These are phyloP conservation scores for Cheilosia grossa DNA, from an alignment of 2,888 invertebrate species.

Conservation along the genomic window DNA sequence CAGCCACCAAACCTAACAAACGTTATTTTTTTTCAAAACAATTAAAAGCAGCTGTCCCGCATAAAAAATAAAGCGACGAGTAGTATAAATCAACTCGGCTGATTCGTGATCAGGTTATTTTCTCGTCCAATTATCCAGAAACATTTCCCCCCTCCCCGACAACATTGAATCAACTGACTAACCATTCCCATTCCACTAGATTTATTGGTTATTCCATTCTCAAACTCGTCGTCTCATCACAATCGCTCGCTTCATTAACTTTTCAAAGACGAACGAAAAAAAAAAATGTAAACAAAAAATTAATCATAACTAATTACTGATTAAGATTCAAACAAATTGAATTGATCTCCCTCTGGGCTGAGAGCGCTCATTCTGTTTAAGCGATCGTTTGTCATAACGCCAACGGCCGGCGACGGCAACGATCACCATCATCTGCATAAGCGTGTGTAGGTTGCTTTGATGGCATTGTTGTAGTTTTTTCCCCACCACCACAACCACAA, in stretches of 20 bases:
- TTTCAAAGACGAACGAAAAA: slow-evolving; percentile 37
- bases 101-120: no score
- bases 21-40: no score
- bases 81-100: no score
- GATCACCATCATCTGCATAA: slow-evolving; percentile 15
- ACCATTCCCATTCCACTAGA: neutral
- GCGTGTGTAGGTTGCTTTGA: slow-evolving; percentile 30
- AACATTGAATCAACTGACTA: neutral
- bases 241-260: slow-evolving; percentile 25
- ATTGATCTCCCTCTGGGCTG: slow-evolving; percentile 32
- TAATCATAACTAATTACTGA: slow-evolving; percentile 59
- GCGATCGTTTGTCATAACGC: slow-evolving; percentile 25
- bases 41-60: no score
- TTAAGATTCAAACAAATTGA: slow-evolving; percentile 53
- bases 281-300: slow-evolving; percentile 19
- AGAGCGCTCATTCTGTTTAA: neutral
- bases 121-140: no score
- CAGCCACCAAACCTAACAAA: no score
- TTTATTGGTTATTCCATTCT: slow-evolving; percentile 8
- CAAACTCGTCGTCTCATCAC: slow-evolving; percentile 10
- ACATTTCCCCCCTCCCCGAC: no score
- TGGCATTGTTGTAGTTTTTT: neutral
- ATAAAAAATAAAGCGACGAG: no score
- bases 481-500: neutral
- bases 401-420: slow-evolving; percentile 3